Evolutionary conservation across 64 coral and sea anemone genomes (phyloP).

Genomic region (Dendrophyllia cribrosa): DNA sequence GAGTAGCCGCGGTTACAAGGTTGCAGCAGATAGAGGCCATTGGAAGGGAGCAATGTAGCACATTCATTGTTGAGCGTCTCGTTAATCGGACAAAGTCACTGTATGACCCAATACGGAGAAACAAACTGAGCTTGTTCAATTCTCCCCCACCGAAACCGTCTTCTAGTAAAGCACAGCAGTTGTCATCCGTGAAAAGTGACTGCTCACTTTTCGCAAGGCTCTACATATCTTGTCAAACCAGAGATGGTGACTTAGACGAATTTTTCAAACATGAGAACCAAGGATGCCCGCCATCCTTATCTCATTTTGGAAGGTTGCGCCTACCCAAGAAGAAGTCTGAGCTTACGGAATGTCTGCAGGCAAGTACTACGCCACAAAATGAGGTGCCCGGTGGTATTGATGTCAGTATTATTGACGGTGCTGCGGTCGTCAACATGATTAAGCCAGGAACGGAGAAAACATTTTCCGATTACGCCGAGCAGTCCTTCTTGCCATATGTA

Average conservation of each 20-base stretch:
- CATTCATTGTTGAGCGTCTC: too few relatives aligned
- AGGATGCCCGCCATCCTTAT: conserved; percentile 67
- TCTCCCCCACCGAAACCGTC: too few relatives aligned
- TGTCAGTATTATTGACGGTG: conserved; percentile 38
- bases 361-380: neutral
- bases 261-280: too few relatives aligned
- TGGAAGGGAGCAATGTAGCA: too few relatives aligned
- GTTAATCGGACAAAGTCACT: too few relatives aligned
- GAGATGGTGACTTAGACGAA: conserved; percentile 59
- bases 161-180: conserved; percentile 13
- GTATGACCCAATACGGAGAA: too few relatives aligned
- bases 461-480: conserved; percentile 45
- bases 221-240: conserved; percentile 61
- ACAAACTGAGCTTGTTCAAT: too few relatives aligned
- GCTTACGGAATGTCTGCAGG: conserved; percentile 49
- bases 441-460: conserved; percentile 36
- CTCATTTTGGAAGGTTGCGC: conserved; percentile 51
- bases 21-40: too few relatives aligned
- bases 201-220: conserved; percentile 60
- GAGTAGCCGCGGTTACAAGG: too few relatives aligned
- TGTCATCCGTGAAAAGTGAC: conserved; percentile 62
- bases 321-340: conserved; percentile 66
- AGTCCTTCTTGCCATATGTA: conserved; percentile 30
- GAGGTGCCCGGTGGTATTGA: neutral
- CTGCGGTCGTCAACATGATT: conserved; percentile 42